phyloP scores from a whole-genome alignment of 2,888 invertebrate species.

The Drosophila histrio region DNA sequence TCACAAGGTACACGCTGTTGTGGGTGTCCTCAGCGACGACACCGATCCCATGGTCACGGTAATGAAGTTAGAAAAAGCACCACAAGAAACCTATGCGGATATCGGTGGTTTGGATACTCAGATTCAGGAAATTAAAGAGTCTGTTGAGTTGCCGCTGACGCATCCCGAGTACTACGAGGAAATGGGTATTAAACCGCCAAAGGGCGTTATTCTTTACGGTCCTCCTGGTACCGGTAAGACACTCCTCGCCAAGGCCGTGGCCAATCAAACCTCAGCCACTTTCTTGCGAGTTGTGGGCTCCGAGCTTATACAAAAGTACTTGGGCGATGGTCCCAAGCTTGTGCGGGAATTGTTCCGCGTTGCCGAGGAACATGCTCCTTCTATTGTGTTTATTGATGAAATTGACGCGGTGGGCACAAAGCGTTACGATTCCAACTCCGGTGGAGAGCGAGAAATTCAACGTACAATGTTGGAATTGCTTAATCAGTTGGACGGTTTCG shows the following conservation, averaged over 20 bases:
- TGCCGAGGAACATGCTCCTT: constrained; percentile 99
- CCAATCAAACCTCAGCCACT: constrained; percentile 99
- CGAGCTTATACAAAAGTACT: constrained; percentile 98
- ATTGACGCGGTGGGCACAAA: constrained; percentile 99
- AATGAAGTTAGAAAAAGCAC: constrained; percentile 99
- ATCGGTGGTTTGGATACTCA: constrained; percentile 98
- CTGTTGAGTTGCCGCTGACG: constrained; percentile 98
- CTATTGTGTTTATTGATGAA: constrained; percentile 99
- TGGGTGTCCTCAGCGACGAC: constrained; percentile 99
- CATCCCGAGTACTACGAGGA: constrained; percentile 99
- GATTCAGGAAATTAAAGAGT: constrained; percentile 99
- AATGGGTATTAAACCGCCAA: constrained; percentile 99
- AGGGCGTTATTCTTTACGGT: constrained; percentile 99
- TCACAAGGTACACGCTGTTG: constrained; percentile 99
- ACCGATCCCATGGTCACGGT: constrained; percentile 99
- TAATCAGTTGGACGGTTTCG: constrained; percentile 99
- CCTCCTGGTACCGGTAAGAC: constrained; percentile 99
- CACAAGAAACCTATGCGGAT: constrained; percentile 99
- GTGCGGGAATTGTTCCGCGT: constrained; percentile 98
- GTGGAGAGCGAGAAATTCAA: constrained; percentile 99
- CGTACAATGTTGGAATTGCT: constrained; percentile 99
- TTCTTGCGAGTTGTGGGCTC: constrained; percentile 99
- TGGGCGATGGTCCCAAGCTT: constrained; percentile 99
- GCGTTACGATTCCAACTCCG: constrained; percentile 99
- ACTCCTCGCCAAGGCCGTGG: constrained; percentile 98